These are phyloP conservation scores for Lacanobia wlatinum DNA, from an alignment of 2,888 invertebrate species.

Conservation along the genomic window DNA sequence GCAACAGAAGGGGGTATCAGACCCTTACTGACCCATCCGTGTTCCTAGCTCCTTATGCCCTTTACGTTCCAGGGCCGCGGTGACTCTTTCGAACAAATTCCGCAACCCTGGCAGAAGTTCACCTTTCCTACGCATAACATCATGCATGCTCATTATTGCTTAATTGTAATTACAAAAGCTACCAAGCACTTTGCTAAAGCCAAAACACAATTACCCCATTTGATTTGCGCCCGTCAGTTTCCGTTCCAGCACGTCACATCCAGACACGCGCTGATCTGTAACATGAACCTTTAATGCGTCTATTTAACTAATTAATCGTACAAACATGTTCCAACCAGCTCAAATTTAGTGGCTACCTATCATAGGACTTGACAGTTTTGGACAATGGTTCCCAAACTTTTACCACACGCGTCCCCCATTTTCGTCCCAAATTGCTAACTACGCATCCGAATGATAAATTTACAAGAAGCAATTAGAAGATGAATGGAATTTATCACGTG, in stretches of 20 bases:
- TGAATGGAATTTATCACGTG: not conserved
- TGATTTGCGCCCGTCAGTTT: slow-evolving; percentile 36
- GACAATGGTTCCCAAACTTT: not conserved
- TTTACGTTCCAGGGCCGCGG: too few relatives aligned
- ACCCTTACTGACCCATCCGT: too few relatives aligned
- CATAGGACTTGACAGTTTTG: slow-evolving; percentile 34
- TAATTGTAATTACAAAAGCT: not conserved
- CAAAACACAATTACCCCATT: slow-evolving; percentile 27
- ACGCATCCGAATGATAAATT: too few relatives aligned
- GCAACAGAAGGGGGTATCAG: too few relatives aligned
- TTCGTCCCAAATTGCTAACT: not conserved
- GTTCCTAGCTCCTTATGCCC: too few relatives aligned
- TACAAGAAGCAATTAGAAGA: too few relatives aligned
- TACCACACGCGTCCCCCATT: not conserved
- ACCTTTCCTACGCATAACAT: too few relatives aligned
- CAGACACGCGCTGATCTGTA: slow-evolving; percentile 44
- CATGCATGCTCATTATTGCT: too few relatives aligned
- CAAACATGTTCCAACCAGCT: slow-evolving; percentile 53
- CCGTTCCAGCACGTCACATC: slow-evolving; percentile 32
- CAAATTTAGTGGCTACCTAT: slow-evolving; percentile 45
- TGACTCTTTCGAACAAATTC: too few relatives aligned
- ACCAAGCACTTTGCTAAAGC: not conserved
- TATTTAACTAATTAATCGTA: slow-evolving; percentile 54
- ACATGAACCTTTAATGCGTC: slow-evolving; percentile 46
- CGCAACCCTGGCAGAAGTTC: too few relatives aligned